Evolutionary conservation across 2,888 invertebrate species (phyloP).

Genomic region (Schizaphis graminum): DNA sequence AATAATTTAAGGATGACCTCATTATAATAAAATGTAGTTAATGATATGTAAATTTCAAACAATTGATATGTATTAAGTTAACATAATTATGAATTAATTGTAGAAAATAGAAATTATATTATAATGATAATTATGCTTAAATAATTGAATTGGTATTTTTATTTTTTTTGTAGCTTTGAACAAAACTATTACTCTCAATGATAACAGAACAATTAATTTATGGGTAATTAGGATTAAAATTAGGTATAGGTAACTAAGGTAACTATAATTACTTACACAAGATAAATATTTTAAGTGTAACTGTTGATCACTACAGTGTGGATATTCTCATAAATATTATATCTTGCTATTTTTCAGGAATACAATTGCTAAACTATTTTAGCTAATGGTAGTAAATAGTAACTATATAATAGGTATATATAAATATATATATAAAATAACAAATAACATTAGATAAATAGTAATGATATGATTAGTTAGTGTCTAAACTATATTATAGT

Average conservation of each 20-base stretch:
- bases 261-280: not conserved
- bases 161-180: not conserved
- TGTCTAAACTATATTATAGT: not conserved
- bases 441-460: conserved; percentile 20
- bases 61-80: conserved; percentile 26
- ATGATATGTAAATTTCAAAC: conserved; percentile 15
- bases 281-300: not conserved
- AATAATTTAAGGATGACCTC: not conserved
- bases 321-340: not conserved
- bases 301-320: not conserved
- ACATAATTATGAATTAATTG: not conserved
- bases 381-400: not conserved
- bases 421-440: not conserved
- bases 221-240: not conserved
- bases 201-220: not conserved
- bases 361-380: not conserved
- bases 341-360: not conserved
- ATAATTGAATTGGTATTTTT: not conserved
- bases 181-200: not conserved
- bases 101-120: not conserved
- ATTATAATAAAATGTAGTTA: not conserved
- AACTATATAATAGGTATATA: not conserved
- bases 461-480: not conserved
- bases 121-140: not conserved
- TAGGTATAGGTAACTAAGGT: not conserved